Evolutionary conservation across 2,888 invertebrate species (phyloP), one percentile per base, ranked within the genome.

Genomic region (Atethmia centrago): DNA sequence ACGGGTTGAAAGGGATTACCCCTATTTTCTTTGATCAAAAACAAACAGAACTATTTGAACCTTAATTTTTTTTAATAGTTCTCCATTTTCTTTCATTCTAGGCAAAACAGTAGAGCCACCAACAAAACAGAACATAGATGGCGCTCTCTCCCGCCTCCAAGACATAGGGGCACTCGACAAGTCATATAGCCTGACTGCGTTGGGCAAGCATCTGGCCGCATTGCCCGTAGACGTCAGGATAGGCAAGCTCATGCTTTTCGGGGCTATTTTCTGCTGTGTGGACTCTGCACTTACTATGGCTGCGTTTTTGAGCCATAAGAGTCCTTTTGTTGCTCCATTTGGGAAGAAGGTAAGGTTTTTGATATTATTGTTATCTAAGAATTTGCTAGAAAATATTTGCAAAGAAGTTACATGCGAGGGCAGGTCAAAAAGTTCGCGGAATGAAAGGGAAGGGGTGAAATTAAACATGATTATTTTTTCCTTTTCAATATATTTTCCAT

Each of bases 231-330:
- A 99, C 90, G 98, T 98, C 5, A 97, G 98, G 85, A 98, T 99
- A 86, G 99, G 99, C n/a, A 99, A 99, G 90, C 97, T 99, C 82
- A 98, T 99, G 96, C 93, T 99, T 12, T 98, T 98, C 88, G 99
- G 99, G 0, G 98, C 99, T 19, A 98, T 99, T 79, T 98, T 99
- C 91, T 98, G 98, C 85, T 99, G 99, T 91, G 97, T 99, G 49
- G 99, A 99, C 94, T 98, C 99, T 0, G 98, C 99, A 0, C 95
- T 99, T 3, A 99, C 99, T 5, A 98, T 99, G 91, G 99, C 98
- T 0, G 98, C 98, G 2, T 98, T 97, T 92, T 94, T 98, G 55
- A 98, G 98, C 86, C 97, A 98, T 89, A 98, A 98, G 90, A 98
- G 97, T 67, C 98, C 98, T 0, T 98, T 98, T 90, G 97, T 98